Evolutionary conservation across 2,888 invertebrate species (phyloP).

Genomic region (Kuschelorhynchus macadamiae): DNA sequence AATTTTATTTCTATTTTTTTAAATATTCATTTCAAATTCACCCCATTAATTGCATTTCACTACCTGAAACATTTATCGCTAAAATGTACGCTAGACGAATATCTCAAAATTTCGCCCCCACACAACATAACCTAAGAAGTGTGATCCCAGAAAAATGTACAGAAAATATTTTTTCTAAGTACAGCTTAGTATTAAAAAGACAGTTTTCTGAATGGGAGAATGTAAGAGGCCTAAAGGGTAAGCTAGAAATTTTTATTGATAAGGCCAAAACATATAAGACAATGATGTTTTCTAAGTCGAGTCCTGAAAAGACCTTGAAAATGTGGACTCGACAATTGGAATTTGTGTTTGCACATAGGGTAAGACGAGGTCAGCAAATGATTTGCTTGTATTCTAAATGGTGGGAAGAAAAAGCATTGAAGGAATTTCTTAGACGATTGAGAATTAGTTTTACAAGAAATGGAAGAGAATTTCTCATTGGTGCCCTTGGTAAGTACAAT

Average conservation of each 20-base stretch:
- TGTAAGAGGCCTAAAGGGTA: constrained; percentile 44
- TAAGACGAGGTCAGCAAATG: constrained; percentile 76
- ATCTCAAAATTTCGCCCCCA: constrained; percentile 52
- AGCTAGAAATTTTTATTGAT: constrained; percentile 45
- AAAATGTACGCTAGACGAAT: constrained; percentile 56
- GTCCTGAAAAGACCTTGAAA: constrained; percentile 70
- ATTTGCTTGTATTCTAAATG: constrained; percentile 75
- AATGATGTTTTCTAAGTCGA: constrained; percentile 59
- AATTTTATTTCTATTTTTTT: constrained; percentile 29
- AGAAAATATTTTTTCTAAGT: constrained; percentile 50
- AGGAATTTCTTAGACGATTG: constrained; percentile 70
- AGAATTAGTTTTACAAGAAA: constrained; percentile 68
- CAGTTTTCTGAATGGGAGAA: constrained; percentile 53
- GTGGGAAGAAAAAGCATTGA: constrained; percentile 75
- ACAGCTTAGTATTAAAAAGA: constrained; percentile 56
- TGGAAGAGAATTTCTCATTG: constrained; percentile 72
- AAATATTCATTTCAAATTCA: constrained; percentile 38
- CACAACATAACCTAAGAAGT: constrained; percentile 62
- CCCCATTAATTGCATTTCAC: constrained; percentile 22
- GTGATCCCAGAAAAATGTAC: constrained; percentile 48
- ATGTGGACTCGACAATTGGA: constrained; percentile 73
- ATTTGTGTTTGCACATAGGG: constrained; percentile 74
- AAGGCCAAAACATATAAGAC: constrained; percentile 52
- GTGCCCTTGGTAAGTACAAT: constrained; percentile 68
- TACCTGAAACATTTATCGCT: not conserved